phyloP scores from a whole-genome alignment of 2,888 invertebrate species.

The Eilema griseolum region DNA sequence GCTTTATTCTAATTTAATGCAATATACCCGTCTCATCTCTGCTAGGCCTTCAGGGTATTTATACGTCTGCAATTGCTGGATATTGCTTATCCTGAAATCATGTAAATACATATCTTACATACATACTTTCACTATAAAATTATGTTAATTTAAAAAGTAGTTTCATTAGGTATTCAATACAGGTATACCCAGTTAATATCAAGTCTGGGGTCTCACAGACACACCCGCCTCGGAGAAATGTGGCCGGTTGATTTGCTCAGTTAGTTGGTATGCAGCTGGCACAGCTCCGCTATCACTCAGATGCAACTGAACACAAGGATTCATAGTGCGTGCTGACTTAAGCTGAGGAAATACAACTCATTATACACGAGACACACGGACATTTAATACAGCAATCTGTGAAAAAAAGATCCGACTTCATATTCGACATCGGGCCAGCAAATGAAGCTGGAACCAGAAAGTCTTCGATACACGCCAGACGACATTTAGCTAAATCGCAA shows the following conservation, averaged over 20 bases:
- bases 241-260: conserved; percentile 56
- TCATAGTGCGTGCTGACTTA: conserved; percentile 58
- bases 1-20: neutral
- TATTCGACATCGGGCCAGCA: neutral
- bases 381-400: neutral
- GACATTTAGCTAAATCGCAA: neutral
- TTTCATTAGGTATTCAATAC: conserved; percentile 5
- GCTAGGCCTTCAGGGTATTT: neutral
- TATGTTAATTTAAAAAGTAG: neutral
- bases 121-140: neutral
- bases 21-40: neutral
- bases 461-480: neutral
- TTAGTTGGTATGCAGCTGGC: conserved; percentile 62
- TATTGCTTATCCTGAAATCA: neutral
- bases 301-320: conserved; percentile 60
- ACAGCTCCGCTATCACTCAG: conserved; percentile 50
- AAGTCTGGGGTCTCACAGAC: conserved; percentile 33
- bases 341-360: conserved; percentile 62
- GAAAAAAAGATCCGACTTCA: neutral
- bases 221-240: conserved; percentile 20
- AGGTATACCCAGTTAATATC: conserved; percentile 11
- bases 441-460: neutral
- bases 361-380: conserved; percentile 53
- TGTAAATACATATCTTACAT: neutral
- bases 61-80: too few species aligned